Evolutionary conservation across 1,140 invertebrate species (phyloP).

Genomic region (Nomia melanderi): DNA sequence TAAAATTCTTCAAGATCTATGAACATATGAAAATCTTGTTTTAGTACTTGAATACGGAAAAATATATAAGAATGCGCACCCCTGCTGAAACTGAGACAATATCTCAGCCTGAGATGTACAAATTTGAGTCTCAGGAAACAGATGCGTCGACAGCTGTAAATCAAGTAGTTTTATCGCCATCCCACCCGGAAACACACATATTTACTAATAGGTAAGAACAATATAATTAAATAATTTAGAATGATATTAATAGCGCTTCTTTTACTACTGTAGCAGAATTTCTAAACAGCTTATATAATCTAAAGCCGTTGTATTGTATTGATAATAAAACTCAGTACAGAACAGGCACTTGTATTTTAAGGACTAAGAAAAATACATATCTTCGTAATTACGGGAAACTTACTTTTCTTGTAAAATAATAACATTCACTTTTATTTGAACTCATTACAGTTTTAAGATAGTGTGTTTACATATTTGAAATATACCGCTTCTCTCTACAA

Average conservation of each 20-base stretch:
- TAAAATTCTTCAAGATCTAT: background rate
- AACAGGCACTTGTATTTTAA: no score
- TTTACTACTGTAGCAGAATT: no score
- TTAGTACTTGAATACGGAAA: constrained; percentile 21
- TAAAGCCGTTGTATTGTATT: no score
- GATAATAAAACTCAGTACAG: no score
- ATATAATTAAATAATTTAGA: constrained; percentile 29
- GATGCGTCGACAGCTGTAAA: constrained; percentile 61
- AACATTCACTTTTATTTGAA: no score
- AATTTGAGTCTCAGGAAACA: constrained; percentile 63
- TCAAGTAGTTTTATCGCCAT: constrained; percentile 69
- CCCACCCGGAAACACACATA: constrained; percentile 73
- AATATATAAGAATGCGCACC: constrained; percentile 67
- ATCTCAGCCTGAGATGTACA: constrained; percentile 68
- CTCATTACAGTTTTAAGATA: background rate
- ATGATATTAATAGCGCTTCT: constrained; percentile 6
- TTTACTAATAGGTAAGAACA: constrained; percentile 74
- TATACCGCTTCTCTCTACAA: background rate
- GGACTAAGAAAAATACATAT: no score
- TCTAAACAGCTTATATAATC: no score
- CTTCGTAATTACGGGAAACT: no score
- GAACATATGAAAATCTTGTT: constrained; percentile 12
- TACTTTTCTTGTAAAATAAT: no score
- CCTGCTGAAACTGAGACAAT: constrained; percentile 70
- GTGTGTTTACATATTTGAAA: constrained; percentile 17